Percentiles rank a stretch among this genome's conserved stretches.
These are phyloP conservation scores for Anabacerthia variegaticeps DNA, from an alignment of 2,797 vertebrate genomes.

Conservation along the genomic window DNA sequence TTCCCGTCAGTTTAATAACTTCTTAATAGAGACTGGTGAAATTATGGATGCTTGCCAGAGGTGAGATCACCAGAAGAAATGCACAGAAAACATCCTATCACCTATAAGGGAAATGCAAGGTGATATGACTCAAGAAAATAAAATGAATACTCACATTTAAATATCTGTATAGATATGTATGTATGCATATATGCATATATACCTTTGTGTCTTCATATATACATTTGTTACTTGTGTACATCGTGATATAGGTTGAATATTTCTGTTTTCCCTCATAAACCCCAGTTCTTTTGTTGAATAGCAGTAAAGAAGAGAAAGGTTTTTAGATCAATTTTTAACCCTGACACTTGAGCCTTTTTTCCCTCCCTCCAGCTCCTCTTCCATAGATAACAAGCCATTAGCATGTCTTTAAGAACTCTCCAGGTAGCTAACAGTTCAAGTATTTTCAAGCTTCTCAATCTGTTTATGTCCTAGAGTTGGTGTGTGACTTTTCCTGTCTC, in stretches of 20 bases:
- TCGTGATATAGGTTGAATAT: neutral
- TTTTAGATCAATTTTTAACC: slow-evolving; percentile 12
- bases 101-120: neutral
- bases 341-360: neutral
- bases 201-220: neutral
- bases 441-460: slow-evolving; percentile 43
- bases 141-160: neutral
- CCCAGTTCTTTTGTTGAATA: neutral
- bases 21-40: accelerated
- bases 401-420: slow-evolving; percentile 43
- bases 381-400: slow-evolving; percentile 28
- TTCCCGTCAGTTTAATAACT: neutral
- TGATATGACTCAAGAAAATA: neutral
- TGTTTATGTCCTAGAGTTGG: slow-evolving; percentile 18
- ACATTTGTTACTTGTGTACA: neutral
- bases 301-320: neutral
- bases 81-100: neutral
- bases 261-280: neutral
- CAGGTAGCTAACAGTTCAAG: neutral
- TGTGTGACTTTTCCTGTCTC: slow-evolving; percentile 28
- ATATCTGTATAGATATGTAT: accelerated
- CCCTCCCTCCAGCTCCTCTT: neutral
- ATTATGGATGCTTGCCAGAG: neutral
- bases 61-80: neutral
- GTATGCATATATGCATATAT: neutral